Conservation (phyloP, 2,888 invertebrate genomes). For the Biston betularia region DNA sequence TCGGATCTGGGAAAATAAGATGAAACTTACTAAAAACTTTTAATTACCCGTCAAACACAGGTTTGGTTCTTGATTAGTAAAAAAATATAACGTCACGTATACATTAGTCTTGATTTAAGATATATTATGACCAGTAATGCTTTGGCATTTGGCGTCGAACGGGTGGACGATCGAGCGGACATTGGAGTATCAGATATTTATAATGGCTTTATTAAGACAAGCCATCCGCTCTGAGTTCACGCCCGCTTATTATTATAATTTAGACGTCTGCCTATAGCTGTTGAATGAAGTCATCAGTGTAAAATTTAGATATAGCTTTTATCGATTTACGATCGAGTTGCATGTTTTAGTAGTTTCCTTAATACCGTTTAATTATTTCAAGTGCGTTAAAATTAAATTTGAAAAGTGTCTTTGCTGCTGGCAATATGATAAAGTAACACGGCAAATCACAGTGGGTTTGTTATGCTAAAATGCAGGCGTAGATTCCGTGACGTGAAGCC, state of each 20-base stretch:
- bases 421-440: conserved; percentile 61
- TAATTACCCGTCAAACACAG: conserved; percentile 48
- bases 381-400: conserved; percentile 1
- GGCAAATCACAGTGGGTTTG: conserved; percentile 75
- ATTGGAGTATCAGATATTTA: conserved; percentile 80
- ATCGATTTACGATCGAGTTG: conserved; percentile 35
- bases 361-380: neutral
- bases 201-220: conserved; percentile 85
- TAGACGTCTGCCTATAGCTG: conserved; percentile 83
- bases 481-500: conserved; percentile 79
- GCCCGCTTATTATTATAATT: conserved; percentile 86
- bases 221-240: conserved; percentile 76
- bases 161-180: conserved; percentile 70
- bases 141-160: conserved; percentile 73
- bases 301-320: conserved; percentile 45
- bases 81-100: conserved; percentile 54
- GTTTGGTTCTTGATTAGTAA: conserved; percentile 50
- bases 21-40: conserved; percentile 27
- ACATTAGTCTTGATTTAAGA: conserved; percentile 62
- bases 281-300: conserved; percentile 81
- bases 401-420: conserved; percentile 7
- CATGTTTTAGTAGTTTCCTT: conserved; percentile 17
- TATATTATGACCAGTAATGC: conserved; percentile 67
- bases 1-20: conserved; percentile 11
- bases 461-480: conserved; percentile 81